Base-by-base conservation (phyloP, 2,888 invertebrate species). In the Brenthis daphne region DNA sequence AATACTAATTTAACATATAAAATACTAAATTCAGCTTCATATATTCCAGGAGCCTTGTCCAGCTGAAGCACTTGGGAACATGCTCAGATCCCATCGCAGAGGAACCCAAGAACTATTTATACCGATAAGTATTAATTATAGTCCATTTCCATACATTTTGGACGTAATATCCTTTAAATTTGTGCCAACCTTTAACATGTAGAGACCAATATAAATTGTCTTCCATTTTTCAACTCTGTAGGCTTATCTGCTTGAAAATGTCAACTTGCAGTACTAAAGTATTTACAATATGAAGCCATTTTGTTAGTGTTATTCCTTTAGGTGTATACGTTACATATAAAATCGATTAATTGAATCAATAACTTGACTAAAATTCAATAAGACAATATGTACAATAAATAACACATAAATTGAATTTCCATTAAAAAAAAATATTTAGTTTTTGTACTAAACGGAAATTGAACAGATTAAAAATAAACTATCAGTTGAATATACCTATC, bases 61-160 rank as follows among this genome's bases (percentile, higher is more conserved):
- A 95, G 75, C 94, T 96, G 85, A 96, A 96, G 81, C 95, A 97
- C 81, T 94, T 96, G 82, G 98, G 98, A 58, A 96, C 97, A 29
- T 98, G 98, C 88, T 96, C 97, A 61, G 96, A 97, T 75, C 97
- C 97, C 2, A 94, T 96, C 64, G 96, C 96, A 75, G 96, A 97
- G 82, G 95, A 95, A 78, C 96, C 97, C 74, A 97, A 97, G 84
- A 98, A 98, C 88, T 98, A 97, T 90, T 94, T 98, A 74, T 98
- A 98, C 90, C 89, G 92, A 89, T 92, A 92, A 80, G 78, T 71
- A 6, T 43, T 43, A 8, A 8, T 43, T 43, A 43, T 43, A 43
- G 37, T 43, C 37, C 77, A 78, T 83, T 80, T 75, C 74, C 75
- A 75, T 75, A 75, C 75, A 72, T 73, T 75, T 70, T 79, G 82